A percentile compares a stretch with the other conserved stretches of the same genome.
These are phyloP conservation scores for Lepidostoma basale DNA, from an alignment of 1,140 invertebrate species.

Conservation along the genomic window DNA sequence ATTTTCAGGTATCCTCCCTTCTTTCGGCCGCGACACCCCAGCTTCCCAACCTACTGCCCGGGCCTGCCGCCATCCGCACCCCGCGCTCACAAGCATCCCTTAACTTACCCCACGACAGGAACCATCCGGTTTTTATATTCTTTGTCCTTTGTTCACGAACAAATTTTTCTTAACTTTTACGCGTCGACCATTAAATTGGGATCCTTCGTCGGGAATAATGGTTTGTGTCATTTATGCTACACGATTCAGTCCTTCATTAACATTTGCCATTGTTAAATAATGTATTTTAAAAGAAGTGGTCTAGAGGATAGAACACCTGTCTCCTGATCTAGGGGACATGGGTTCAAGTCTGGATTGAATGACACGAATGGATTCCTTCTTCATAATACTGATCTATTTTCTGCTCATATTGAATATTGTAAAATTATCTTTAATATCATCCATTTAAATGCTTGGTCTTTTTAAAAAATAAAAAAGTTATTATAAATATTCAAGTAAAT, in stretches of 20 bases:
- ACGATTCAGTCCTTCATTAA: not conserved
- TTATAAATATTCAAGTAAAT: too few species aligned
- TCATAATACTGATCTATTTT: too few species aligned
- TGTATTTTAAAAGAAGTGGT: too few species aligned
- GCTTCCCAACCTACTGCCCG: not conserved
- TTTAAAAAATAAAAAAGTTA: too few species aligned
- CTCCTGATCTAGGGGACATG: too few species aligned
- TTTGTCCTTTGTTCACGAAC: slow-evolving; percentile 32
- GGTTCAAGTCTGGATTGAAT: too few species aligned
- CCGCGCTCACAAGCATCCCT: not conserved
- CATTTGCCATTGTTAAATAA: not conserved
- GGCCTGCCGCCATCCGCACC: not conserved
- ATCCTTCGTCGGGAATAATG: not conserved
- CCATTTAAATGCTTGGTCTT: too few species aligned
- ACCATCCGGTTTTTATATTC: slow-evolving; percentile 38
- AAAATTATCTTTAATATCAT: too few species aligned
- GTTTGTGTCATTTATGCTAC: slow-evolving; percentile 2
- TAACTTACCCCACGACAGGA: not conserved
- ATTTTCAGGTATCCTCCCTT: not conserved
- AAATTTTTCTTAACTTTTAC: slow-evolving; percentile 40
- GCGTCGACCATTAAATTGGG: slow-evolving; percentile 9
- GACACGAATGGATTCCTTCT: too few species aligned
- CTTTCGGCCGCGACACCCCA: not conserved
- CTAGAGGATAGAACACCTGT: too few species aligned
- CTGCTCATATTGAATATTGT: too few species aligned